Percentiles rank a stretch among this genome's conserved stretches.
Conservation (phyloP, 2,888 invertebrate genomes). For the Xylota sylvarum region DNA sequence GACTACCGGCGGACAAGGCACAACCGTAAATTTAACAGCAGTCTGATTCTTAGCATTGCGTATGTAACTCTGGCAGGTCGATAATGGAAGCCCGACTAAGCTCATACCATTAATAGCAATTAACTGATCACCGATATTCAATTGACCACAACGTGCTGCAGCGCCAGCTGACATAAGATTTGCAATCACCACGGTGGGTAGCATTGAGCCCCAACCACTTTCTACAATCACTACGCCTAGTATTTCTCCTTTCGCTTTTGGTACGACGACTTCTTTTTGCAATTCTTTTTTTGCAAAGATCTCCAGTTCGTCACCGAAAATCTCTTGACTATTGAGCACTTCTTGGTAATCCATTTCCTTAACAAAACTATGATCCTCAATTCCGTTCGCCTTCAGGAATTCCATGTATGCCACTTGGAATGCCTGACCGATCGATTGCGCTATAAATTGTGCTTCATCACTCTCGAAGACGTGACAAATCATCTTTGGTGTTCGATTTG, state of each 20-base stretch:
- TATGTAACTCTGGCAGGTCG: slow-evolving; percentile 99
- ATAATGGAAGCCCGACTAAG: slow-evolving; percentile 98
- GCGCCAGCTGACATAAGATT: slow-evolving; percentile 98
- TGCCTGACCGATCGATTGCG: slow-evolving; percentile 99
- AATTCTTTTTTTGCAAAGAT: slow-evolving; percentile 99
- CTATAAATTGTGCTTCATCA: slow-evolving; percentile 99
- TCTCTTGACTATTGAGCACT: slow-evolving; percentile 99
- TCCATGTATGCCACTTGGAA: slow-evolving; percentile 99
- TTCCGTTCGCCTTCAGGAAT: slow-evolving; percentile 99
- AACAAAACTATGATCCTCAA: slow-evolving; percentile 99
- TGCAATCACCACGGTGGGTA: slow-evolving; percentile 99
- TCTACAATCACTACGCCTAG: slow-evolving; percentile 99
- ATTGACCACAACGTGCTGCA: slow-evolving; percentile 98
- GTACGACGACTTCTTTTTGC: slow-evolving; percentile 99
- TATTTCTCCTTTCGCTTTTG: slow-evolving; percentile 99
- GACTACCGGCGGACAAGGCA: slow-evolving; percentile 99
- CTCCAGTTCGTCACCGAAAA: slow-evolving; percentile 99
- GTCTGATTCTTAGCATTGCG: slow-evolving; percentile 99
- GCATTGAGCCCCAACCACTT: slow-evolving; percentile 99
- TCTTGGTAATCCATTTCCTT: slow-evolving; percentile 99
- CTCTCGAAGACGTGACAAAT: slow-evolving; percentile 99
- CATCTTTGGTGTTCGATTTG: slow-evolving; percentile 97
- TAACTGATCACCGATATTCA: slow-evolving; percentile 99
- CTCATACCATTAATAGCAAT: slow-evolving; percentile 99
- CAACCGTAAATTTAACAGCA: slow-evolving; percentile 99